A percentile compares a stretch with the other conserved stretches of the same genome.
Evolutionary conservation across 2,888 invertebrate genomes (phyloP).

Genomic region (Aporophyla nigra): DNA sequence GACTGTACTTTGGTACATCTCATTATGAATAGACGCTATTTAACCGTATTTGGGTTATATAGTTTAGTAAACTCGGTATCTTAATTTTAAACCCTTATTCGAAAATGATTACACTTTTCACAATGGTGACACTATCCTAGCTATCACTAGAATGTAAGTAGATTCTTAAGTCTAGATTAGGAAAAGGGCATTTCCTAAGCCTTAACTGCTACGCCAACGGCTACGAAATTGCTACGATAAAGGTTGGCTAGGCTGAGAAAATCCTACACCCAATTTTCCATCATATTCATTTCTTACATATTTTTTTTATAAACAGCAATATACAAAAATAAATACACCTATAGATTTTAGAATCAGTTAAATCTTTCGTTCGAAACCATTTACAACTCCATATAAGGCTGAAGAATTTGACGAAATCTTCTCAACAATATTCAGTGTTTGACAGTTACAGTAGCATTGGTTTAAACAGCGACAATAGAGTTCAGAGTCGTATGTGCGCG

Average conservation of each 20-base stretch:
- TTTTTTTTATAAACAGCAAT: neutral
- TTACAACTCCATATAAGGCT: constrained; percentile 70
- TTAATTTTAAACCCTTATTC: constrained; percentile 50
- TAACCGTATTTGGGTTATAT: constrained; percentile 78
- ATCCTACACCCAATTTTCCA: neutral
- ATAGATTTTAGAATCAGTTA: constrained; percentile 55
- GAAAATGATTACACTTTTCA: constrained; percentile 22
- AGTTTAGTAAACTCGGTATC: constrained; percentile 60
- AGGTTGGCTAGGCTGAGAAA: neutral
- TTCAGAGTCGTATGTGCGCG: constrained; percentile 67
- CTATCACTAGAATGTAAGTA: neutral
- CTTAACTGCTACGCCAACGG: constrained; percentile 34
- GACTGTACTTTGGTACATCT: constrained; percentile 83
- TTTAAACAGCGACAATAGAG: constrained; percentile 74
- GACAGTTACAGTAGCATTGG: constrained; percentile 82
- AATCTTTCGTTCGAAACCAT: constrained; percentile 62
- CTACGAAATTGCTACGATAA: constrained; percentile 39
- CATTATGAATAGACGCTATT: constrained; percentile 82
- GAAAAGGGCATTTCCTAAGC: constrained; percentile 2
- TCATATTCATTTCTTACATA: constrained; percentile 1
- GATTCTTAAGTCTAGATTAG: neutral
- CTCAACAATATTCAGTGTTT: constrained; percentile 78
- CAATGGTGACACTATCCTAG: constrained; percentile 6
- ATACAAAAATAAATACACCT: constrained; percentile 6
- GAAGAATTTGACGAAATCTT: constrained; percentile 77